Percentiles rank a stretch among this genome's conserved stretches.
Evolutionary conservation across 2,113 vertebrate species (phyloP).

Genomic region (Athene cunicularia): DNA sequence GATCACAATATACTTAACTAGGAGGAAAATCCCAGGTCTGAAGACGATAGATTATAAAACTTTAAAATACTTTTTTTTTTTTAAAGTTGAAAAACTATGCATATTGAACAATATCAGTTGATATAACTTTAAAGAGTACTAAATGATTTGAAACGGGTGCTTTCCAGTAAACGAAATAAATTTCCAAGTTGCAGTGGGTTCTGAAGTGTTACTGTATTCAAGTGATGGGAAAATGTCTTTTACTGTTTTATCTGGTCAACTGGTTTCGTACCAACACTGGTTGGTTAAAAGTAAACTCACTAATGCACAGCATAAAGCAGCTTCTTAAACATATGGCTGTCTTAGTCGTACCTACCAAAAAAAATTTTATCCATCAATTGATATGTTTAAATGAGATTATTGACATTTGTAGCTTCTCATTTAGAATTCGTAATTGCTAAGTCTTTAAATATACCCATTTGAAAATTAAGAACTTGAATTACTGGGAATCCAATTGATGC

Average conservation of each 20-base stretch:
- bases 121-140: background rate
- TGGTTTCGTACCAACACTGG: background rate
- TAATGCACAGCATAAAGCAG: background rate
- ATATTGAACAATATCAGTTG: background rate
- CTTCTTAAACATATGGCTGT: background rate
- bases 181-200: background rate
- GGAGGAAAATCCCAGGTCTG: slow-evolving; percentile 18
- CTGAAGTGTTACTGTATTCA: background rate
- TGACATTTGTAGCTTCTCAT: background rate
- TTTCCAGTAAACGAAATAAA: background rate
- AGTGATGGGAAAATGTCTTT: background rate
- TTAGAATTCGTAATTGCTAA: background rate
- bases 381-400: background rate
- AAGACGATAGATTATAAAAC: background rate
- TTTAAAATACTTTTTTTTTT: background rate
- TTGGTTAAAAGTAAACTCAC: background rate
- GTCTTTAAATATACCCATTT: slow-evolving; percentile 14
- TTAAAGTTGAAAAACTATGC: fast-evolving
- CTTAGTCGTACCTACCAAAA: background rate
- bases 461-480: slow-evolving; percentile 15
- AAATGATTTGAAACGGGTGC: background rate
- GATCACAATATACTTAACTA: background rate
- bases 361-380: background rate
- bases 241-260: background rate
- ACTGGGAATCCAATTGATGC: slow-evolving; percentile 17